Evolutionary conservation across 2,113 vertebrate species (phyloP), one percentile per base, ranked within the genome.

Genomic region (Saimiri boliviensis): DNA sequence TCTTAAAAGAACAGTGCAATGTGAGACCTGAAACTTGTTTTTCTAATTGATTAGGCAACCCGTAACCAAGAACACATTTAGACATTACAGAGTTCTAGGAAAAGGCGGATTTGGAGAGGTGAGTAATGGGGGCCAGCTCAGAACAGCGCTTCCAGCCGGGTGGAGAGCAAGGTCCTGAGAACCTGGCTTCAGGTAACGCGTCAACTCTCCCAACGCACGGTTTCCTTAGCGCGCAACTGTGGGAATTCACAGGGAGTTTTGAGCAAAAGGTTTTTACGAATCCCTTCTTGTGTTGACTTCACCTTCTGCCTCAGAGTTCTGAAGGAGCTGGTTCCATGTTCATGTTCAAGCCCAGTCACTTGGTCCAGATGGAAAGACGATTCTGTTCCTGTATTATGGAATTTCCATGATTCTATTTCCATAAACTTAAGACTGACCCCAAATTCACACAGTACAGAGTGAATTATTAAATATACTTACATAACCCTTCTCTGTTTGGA

Each of bases 71-170:
- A 99, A 99, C 98, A 99, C 99, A 0, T 99, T 99, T 97, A 98
- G 99, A 98, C 98, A 99, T 98, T 99, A 99, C 97, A 99, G 99
- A 99, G 99, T 99, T 95, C 98, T 99, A 76, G 99, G 99, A 97
- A 99, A 99, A 99, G 99, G 99, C 95, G 99, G 99, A 98, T 99
- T 99, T 99, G 99, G 99, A 95, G 99, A 99, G 99, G 99, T 99
- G 95, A 99, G 99, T 99, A 56, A 5, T 9, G 4, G 2, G 25
- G 52, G 71, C 25, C 8, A 25, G 37, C 37, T 19, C 2, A 4
- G 1, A 52, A 35, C 9, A 5, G 16, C 32, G 3, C n/a, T 63
- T 77, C n/a, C 45, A 19, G 89, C 49, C 11, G 86, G 91, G n/a
- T 27, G 35, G 12, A 7, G 1, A 32, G 6, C 70, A 8, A n/a